These are phyloP conservation scores for Sialia sialis DNA, from an alignment of 2,113 vertebrate genomes.

Conservation along the genomic window DNA sequence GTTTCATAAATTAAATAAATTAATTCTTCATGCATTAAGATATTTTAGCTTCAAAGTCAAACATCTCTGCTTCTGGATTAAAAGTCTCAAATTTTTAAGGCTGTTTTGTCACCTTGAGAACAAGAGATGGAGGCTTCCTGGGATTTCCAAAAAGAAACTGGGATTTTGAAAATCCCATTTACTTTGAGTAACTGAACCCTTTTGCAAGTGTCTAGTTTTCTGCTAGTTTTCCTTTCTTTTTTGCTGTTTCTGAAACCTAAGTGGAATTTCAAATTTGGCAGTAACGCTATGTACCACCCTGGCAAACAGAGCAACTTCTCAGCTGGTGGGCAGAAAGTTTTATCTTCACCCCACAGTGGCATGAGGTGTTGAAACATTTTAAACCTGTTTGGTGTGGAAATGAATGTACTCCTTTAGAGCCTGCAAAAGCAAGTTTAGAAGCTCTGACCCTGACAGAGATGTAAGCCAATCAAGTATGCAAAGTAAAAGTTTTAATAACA, in stretches of 20 bases:
- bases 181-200: not conserved
- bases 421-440: not conserved
- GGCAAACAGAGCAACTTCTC: not conserved
- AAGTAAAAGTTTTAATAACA: not conserved
- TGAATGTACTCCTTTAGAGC: not conserved
- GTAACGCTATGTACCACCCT: rapidly evolving
- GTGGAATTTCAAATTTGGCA: not conserved
- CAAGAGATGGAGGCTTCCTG: not conserved
- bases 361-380: not conserved
- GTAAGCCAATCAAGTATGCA: not conserved
- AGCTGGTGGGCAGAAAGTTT: not conserved
- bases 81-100: not conserved
- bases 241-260: not conserved
- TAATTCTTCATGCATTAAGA: not conserved
- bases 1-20: not conserved
- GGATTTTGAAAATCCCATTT: too few species aligned
- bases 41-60: not conserved
- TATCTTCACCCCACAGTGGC: not conserved
- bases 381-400: not conserved
- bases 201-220: not conserved
- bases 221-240: not conserved
- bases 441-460: not conserved
- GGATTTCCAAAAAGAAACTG: not conserved
- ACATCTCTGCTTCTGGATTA: not conserved
- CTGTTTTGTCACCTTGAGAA: not conserved